Evolutionary conservation across 1,140 invertebrate genomes (phyloP).

Genomic region (Aphelinus certus): DNA sequence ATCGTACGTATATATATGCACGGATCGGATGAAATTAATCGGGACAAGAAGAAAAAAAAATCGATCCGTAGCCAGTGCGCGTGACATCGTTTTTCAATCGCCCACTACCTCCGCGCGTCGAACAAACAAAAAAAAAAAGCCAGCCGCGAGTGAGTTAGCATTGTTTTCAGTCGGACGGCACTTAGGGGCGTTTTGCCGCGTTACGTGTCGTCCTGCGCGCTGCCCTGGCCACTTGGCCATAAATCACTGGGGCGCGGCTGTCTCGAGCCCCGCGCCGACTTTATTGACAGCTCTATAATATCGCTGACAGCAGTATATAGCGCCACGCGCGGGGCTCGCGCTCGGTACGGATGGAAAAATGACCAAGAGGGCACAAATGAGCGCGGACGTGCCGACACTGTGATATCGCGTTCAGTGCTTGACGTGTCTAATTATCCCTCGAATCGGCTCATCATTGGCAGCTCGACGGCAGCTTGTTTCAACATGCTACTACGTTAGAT

Average conservation of each 20-base stretch:
- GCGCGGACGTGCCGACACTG: too few species aligned
- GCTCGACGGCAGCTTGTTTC: too few species aligned
- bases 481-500: too few species aligned
- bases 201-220: constrained; percentile 7
- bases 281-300: constrained; percentile 52
- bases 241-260: constrained; percentile 41
- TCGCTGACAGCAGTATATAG: constrained; percentile 14
- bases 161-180: constrained; percentile 17
- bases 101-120: not conserved
- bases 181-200: constrained; percentile 3
- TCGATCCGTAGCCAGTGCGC: not conserved
- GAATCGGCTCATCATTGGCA: too few species aligned
- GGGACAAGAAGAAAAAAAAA: constrained; percentile 8
- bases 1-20: too few species aligned
- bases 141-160: not conserved
- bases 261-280: constrained; percentile 40
- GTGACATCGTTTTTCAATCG: constrained; percentile 25
- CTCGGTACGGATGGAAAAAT: too few species aligned
- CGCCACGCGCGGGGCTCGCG: too few species aligned
- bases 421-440: too few species aligned
- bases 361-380: too few species aligned
- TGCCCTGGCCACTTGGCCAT: constrained; percentile 39
- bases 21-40: not conserved
- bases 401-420: too few species aligned
- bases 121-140: not conserved